phyloP scores from a whole-genome alignment of 2,888 invertebrate species.

The Caradrina clavipalpis region DNA sequence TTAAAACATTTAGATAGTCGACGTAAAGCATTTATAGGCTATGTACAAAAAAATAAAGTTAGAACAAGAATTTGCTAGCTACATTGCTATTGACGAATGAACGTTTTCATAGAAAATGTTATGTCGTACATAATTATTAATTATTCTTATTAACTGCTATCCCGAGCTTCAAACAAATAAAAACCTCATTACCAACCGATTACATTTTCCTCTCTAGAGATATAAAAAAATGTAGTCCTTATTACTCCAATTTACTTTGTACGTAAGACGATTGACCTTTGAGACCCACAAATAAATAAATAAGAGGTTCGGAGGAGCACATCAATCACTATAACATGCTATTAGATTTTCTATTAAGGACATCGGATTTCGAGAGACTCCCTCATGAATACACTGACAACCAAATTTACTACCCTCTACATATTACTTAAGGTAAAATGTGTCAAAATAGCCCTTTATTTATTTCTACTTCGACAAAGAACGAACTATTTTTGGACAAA shows the following conservation, averaged over 20 bases:
- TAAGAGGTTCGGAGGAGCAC: constrained; percentile 16
- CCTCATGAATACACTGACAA: constrained; percentile 45
- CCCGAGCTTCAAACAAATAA: not conserved
- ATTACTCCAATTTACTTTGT: constrained; percentile 36
- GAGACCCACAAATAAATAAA: constrained; percentile 36
- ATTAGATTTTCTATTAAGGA: constrained; percentile 25
- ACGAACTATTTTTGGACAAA: constrained; percentile 18
- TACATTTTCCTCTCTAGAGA: constrained; percentile 16
- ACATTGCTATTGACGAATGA: too few species aligned
- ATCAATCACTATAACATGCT: constrained; percentile 36
- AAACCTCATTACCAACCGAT: constrained; percentile 28
- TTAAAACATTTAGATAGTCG: not conserved
- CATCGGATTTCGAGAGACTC: constrained; percentile 34
- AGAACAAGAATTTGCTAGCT: not conserved
- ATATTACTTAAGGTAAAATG: constrained; percentile 41
- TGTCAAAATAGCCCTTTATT: constrained; percentile 30
- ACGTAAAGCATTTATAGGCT: not conserved
- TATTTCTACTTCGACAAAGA: constrained; percentile 25
- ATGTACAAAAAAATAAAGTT: not conserved
- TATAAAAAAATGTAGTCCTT: constrained; percentile 10
- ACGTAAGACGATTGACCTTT: constrained; percentile 25
- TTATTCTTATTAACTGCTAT: not conserved
- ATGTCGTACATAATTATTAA: not conserved
- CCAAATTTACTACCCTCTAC: constrained; percentile 36
- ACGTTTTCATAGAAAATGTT: not conserved